A percentile compares a stretch with the other conserved stretches of the same genome.
phyloP scores from a whole-genome alignment of 2,888 invertebrate species.

The Eupithecia subfuscata region DNA sequence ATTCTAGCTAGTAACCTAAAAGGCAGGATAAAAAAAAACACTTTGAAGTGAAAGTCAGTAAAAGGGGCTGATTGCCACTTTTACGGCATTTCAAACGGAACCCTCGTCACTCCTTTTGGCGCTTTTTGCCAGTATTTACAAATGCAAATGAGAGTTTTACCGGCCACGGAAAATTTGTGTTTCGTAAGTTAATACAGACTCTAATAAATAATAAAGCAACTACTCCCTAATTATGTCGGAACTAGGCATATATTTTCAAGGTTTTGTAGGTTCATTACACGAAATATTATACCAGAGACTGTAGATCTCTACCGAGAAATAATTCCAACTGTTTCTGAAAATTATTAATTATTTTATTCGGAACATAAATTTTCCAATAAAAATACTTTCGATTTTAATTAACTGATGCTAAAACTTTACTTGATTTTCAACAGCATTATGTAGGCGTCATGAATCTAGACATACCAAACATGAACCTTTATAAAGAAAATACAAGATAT shows the following conservation, averaged over 20 bases:
- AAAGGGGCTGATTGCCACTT: slow-evolving; percentile 75
- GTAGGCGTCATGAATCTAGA: background rate
- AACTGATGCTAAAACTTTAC: background rate
- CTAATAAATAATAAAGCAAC: slow-evolving; percentile 13
- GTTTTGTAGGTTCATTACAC: background rate
- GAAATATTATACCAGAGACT: background rate
- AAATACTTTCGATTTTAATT: background rate
- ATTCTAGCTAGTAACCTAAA: slow-evolving; percentile 59
- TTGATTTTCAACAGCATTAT: background rate
- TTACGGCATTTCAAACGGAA: slow-evolving; percentile 71
- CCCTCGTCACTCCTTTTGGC: slow-evolving; percentile 72
- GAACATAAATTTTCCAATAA: background rate
- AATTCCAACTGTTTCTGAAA: background rate
- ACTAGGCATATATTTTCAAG: background rate
- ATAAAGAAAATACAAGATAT: background rate
- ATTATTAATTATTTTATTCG: background rate
- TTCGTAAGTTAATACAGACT: slow-evolving; percentile 36
- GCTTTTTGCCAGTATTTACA: slow-evolving; percentile 67
- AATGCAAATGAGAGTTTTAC: slow-evolving; percentile 61
- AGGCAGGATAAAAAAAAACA: slow-evolving; percentile 60
- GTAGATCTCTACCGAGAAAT: background rate
- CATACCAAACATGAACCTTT: background rate
- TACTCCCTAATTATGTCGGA: background rate
- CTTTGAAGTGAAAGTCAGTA: slow-evolving; percentile 72
- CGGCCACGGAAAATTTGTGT: slow-evolving; percentile 43